These are phyloP conservation scores for Eupsittula cactorum DNA, from an alignment of 2,113 vertebrate species.

Conservation along the genomic window DNA sequence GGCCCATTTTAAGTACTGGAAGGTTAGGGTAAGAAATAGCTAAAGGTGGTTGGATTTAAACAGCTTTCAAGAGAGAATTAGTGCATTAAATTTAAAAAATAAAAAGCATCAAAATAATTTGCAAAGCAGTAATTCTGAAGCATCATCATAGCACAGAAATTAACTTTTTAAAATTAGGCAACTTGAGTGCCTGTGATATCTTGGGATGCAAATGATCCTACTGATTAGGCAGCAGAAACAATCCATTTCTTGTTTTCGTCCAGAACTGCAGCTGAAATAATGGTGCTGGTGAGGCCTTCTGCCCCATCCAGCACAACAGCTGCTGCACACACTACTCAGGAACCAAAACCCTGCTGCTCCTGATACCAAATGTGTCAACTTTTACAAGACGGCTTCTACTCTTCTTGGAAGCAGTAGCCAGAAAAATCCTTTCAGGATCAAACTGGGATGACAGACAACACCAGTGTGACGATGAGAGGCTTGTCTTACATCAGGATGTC, in stretches of 20 bases:
- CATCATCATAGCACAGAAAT: neutral
- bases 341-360: neutral
- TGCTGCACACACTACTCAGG: fast-evolving
- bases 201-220: neutral
- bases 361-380: fast-evolving
- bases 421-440: neutral
- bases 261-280: neutral
- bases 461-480: neutral
- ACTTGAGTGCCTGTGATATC: neutral
- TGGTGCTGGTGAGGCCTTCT: neutral
- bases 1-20: neutral
- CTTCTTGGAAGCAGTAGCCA: neutral
- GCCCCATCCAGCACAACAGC: fast-evolving
- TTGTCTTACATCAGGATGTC: neutral
- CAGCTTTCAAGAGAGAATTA: neutral
- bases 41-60: neutral
- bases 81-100: neutral
- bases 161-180: neutral
- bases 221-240: fast-evolving
- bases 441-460: neutral
- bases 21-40: neutral
- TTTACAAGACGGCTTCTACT: fast-evolving
- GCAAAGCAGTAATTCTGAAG: neutral
- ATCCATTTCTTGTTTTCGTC: neutral
- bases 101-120: neutral